Conservation (phyloP, 2,888 invertebrate genomes). For the Calephelis perditalis region DNA sequence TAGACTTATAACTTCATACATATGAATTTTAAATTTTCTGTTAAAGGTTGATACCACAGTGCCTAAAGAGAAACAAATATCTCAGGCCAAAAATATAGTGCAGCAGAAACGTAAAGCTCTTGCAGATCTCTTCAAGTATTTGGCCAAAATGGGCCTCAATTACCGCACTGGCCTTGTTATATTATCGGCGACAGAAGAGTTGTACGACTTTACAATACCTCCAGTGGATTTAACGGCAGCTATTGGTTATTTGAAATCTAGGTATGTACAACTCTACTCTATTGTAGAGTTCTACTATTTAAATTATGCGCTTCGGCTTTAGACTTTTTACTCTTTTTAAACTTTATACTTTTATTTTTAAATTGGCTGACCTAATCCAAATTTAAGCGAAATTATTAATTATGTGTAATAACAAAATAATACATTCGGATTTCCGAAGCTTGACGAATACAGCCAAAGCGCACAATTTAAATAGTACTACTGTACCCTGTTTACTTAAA, state of each 20-base stretch:
- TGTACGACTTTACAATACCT: conserved; percentile 80
- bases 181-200: conserved; percentile 62
- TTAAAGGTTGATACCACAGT: conserved; percentile 74
- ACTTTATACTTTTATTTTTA: no score
- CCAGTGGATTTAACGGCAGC: conserved; percentile 84
- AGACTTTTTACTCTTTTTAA: no score
- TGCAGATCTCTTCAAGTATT: conserved; percentile 89
- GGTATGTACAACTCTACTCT: conserved; percentile 37
- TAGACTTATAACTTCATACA: no score
- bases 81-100: conserved; percentile 88
- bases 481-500: no score
- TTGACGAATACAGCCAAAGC: no score
- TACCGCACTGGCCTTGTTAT: conserved; percentile 88
- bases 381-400: no score
- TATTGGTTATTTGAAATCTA: conserved; percentile 73
- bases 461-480: no score
- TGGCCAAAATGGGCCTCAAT: conserved; percentile 87
- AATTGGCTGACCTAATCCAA: no score
- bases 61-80: conserved; percentile 85
- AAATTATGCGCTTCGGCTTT: no score
- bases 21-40: background rate
- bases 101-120: conserved; percentile 92
- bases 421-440: no score
- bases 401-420: no score
- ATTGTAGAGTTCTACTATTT: no score